A percentile compares a stretch with the other conserved stretches of the same genome.
Evolutionary conservation across 2,888 invertebrate species (phyloP).

Genomic region (Sminthurinus aureus): DNA sequence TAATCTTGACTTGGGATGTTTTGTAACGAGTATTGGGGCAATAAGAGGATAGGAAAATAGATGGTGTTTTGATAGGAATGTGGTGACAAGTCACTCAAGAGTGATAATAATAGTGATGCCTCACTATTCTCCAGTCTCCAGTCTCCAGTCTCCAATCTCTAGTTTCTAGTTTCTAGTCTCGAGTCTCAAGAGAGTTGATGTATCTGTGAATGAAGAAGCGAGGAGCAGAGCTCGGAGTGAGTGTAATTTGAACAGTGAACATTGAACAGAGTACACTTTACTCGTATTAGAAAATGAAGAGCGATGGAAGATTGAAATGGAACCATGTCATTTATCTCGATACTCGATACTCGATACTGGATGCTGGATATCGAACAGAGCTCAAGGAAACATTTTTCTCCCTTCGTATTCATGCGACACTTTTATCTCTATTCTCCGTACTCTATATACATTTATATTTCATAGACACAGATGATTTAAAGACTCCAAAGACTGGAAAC

Average conservation of each 20-base stretch:
- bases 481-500: not conserved
- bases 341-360: not conserved
- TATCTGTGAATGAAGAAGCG: constrained; percentile 40
- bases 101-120: constrained; percentile 40
- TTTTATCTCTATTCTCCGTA: not conserved
- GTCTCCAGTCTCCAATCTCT: too few relatives aligned
- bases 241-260: too few relatives aligned
- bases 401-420: too few relatives aligned
- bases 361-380: too few relatives aligned
- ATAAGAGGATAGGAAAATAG: not conserved
- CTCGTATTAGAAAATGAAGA: too few relatives aligned
- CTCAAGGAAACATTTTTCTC: too few relatives aligned
- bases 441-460: not conserved
- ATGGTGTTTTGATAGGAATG: constrained; percentile 1
- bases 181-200: constrained; percentile 46
- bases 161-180: constrained; percentile 30
- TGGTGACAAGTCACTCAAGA: constrained; percentile 43
- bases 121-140: too few relatives aligned
- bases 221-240: not conserved
- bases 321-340: constrained; percentile 48
- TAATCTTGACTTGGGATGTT: too few relatives aligned
- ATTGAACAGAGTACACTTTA: too few relatives aligned
- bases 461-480: too few relatives aligned
- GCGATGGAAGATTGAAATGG: not conserved
- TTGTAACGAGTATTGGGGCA: too few relatives aligned